phyloP scores from a whole-genome alignment of 2,113 vertebrate genomes.

The Taxidea taxus region DNA sequence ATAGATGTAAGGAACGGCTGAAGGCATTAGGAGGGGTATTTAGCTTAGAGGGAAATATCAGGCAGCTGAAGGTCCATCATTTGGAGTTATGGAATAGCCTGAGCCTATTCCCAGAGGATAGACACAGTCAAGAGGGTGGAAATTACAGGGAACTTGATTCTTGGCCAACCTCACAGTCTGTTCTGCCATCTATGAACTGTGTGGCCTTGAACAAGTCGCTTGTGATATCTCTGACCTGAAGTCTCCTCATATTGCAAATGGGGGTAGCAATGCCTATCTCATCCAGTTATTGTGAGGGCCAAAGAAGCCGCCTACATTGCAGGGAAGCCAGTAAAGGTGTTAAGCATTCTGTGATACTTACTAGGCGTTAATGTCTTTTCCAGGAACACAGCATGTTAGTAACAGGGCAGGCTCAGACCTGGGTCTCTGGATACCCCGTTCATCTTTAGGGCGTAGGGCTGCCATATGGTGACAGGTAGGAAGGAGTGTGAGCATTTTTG shows the following conservation, averaged over 20 bases:
- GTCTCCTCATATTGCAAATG: background rate
- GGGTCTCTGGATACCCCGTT: background rate
- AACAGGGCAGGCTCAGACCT: background rate
- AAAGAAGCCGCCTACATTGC: background rate
- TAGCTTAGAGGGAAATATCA: background rate
- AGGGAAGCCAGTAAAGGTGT: background rate
- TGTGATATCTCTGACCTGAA: background rate
- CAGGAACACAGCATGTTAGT: background rate
- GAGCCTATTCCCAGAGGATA: background rate
- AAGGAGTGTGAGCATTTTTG: background rate
- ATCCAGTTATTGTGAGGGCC: background rate
- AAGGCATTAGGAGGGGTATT: background rate
- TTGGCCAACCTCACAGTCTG: background rate
- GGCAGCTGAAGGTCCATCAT: background rate
- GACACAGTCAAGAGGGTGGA: background rate
- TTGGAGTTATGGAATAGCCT: background rate
- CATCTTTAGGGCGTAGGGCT: background rate
- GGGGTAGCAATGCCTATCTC: background rate
- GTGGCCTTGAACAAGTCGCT: background rate
- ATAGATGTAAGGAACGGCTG: background rate
- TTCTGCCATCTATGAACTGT: background rate
- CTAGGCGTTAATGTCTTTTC: background rate
- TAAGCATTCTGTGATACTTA: background rate
- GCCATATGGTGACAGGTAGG: background rate
- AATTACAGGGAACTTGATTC: background rate